Conservation (phyloP, 2,888 invertebrate species). For the Encarsia formosa region DNA sequence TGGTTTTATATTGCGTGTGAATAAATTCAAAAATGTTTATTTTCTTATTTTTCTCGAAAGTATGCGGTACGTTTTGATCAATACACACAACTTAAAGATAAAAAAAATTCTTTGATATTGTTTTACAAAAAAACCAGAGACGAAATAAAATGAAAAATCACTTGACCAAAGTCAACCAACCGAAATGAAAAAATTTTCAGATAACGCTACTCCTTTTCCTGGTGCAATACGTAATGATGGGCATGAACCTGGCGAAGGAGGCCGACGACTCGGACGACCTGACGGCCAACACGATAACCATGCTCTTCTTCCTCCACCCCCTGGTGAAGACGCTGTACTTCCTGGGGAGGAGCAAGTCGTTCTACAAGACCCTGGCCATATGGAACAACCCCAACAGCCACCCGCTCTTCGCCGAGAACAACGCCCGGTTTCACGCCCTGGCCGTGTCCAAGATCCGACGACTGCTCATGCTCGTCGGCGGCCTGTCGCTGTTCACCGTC, state of each 20-base stretch:
- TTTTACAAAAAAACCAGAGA: too few species aligned
- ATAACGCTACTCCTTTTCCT: slow-evolving; percentile 61
- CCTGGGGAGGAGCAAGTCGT: slow-evolving; percentile 67
- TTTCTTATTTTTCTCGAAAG: too few species aligned
- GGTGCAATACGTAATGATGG: slow-evolving; percentile 62
- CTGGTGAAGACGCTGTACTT: slow-evolving; percentile 72
- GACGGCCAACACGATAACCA: slow-evolving; percentile 75
- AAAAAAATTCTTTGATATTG: too few species aligned
- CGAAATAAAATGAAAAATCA: too few species aligned
- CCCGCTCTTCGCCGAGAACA: slow-evolving; percentile 79
- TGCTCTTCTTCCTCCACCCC: slow-evolving; percentile 75
- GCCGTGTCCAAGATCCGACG: slow-evolving; percentile 72
- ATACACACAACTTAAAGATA: too few species aligned
- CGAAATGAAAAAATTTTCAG: too few species aligned
- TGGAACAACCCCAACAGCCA: slow-evolving; percentile 85
- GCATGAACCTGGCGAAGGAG: slow-evolving; percentile 67
- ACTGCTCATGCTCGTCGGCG: slow-evolving; percentile 64
- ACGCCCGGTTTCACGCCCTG: slow-evolving; percentile 71
- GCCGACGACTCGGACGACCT: slow-evolving; percentile 70
- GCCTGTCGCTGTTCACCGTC: slow-evolving; percentile 60
- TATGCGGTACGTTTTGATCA: too few species aligned
- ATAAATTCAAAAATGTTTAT: too few species aligned
- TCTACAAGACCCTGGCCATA: slow-evolving; percentile 73
- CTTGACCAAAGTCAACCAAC: too few species aligned
- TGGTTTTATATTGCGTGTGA: too few species aligned